phyloP scores from a whole-genome alignment of 2,888 invertebrate genomes.

The Acleris literana region DNA sequence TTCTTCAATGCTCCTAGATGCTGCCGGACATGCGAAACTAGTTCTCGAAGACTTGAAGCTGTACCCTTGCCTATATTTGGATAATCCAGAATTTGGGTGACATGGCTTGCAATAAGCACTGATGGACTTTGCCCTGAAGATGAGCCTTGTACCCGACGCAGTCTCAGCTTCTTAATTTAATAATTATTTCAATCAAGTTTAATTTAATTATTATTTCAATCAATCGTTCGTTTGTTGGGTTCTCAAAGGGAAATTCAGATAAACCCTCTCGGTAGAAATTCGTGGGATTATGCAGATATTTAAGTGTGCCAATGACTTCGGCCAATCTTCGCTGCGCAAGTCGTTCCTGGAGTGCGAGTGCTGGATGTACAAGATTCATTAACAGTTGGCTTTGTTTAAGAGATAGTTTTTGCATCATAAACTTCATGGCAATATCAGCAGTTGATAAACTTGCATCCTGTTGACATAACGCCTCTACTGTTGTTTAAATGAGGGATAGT shows the following conservation, averaged over 20 bases:
- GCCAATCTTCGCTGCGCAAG: not conserved
- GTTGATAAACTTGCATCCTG: not conserved
- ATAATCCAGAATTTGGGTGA: too few relatives aligned
- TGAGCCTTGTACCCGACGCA: too few relatives aligned
- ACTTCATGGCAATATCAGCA: not conserved
- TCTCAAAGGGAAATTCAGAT: slow-evolving; percentile 4
- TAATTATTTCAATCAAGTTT: too few relatives aligned
- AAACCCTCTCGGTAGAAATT: not conserved
- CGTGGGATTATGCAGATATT: not conserved
- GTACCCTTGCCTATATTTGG: too few relatives aligned
- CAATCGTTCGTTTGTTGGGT: not conserved
- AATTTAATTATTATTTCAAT: not conserved
- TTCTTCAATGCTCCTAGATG: too few relatives aligned
- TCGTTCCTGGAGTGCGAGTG: not conserved
- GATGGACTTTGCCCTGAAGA: too few relatives aligned
- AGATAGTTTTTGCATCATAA: not conserved
- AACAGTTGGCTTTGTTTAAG: not conserved
- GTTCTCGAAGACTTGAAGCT: too few relatives aligned
- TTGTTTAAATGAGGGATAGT: not conserved
- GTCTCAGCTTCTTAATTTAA: too few relatives aligned
- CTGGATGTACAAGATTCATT: not conserved
- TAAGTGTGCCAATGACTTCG: not conserved
- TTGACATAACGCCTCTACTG: slow-evolving; percentile 1
- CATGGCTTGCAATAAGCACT: too few relatives aligned
- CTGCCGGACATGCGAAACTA: too few relatives aligned